Conservation (phyloP, 2,888 invertebrate species). For the Synanthedon myopaeformis region DNA sequence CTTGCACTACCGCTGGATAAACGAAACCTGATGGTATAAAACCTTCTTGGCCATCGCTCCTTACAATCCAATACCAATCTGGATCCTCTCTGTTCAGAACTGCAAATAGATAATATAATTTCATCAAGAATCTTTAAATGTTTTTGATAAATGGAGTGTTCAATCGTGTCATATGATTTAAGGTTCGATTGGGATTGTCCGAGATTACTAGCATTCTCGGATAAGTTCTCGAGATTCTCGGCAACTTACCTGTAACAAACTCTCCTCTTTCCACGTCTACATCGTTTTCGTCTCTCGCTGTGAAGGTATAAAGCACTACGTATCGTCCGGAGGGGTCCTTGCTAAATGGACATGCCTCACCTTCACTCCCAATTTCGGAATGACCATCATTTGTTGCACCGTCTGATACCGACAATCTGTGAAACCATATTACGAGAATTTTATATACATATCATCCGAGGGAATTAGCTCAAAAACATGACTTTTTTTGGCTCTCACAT, state of each 20-base stretch:
- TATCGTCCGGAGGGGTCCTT: slow-evolving; percentile 92
- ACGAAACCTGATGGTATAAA: slow-evolving; percentile 96
- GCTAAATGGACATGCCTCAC: slow-evolving; percentile 76
- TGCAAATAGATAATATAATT: slow-evolving; percentile 13
- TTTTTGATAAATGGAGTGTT: too few species aligned
- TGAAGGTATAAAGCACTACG: slow-evolving; percentile 93
- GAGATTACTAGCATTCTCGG: too few species aligned
- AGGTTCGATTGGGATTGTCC: too few species aligned
- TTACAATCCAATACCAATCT: slow-evolving; percentile 96
- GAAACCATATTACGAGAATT: neutral
- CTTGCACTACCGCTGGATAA: slow-evolving; percentile 84
- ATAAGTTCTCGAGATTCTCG: neutral
- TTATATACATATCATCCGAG: too few species aligned
- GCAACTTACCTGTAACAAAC: slow-evolving; percentile 82
- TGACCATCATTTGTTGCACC: slow-evolving; percentile 59
- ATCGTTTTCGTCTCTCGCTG: slow-evolving; percentile 93
- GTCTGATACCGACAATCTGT: slow-evolving; percentile 53
- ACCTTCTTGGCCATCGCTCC: slow-evolving; percentile 93
- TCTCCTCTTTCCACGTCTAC: slow-evolving; percentile 94
- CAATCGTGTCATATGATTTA: too few species aligned
- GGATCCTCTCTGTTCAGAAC: slow-evolving; percentile 94
- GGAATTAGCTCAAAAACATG: too few species aligned
- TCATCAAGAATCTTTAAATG: too few species aligned
- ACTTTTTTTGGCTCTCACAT: too few species aligned
- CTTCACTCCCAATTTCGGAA: slow-evolving; percentile 61